Percentiles rank a stretch among this genome's conserved stretches.
Evolutionary conservation across 2,888 invertebrate genomes (phyloP).

Genomic region (Synanthedon andrenaeformis): DNA sequence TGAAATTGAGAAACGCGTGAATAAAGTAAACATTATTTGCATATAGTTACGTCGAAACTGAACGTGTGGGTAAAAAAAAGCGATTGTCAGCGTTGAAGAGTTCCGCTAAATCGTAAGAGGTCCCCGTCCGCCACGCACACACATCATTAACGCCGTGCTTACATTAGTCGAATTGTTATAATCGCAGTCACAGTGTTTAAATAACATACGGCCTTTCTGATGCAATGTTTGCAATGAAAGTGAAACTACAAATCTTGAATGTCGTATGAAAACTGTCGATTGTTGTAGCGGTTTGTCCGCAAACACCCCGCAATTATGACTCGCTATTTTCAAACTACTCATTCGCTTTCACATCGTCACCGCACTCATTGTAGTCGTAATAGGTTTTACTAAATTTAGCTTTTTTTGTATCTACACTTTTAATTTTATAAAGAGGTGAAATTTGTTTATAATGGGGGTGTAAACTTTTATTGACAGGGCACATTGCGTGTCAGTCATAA

Average conservation of each 20-base stretch:
- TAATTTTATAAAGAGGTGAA: background rate
- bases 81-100: conserved; percentile 30
- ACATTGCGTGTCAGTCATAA: too few species aligned
- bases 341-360: background rate
- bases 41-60: conserved; percentile 28
- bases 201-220: conserved; percentile 36
- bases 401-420: too few species aligned
- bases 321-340: background rate
- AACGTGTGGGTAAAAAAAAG: conserved; percentile 30
- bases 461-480: too few species aligned
- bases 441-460: too few species aligned
- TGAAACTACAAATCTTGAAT: conserved; percentile 42
- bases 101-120: conserved; percentile 22
- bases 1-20: conserved; percentile 22
- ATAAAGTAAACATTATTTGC: conserved; percentile 21
- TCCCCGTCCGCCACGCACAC: conserved; percentile 5
- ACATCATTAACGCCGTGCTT: conserved; percentile 24
- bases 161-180: conserved; percentile 35
- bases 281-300: conserved; percentile 37
- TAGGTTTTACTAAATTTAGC: background rate
- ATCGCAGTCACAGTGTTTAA: conserved; percentile 20
- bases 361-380: background rate
- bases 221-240: conserved; percentile 44
- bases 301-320: conserved; percentile 4
- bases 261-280: conserved; percentile 33